These are phyloP conservation scores for Drosophila diplacantha DNA, from an alignment of 2,888 invertebrate genomes.

Conservation along the genomic window DNA sequence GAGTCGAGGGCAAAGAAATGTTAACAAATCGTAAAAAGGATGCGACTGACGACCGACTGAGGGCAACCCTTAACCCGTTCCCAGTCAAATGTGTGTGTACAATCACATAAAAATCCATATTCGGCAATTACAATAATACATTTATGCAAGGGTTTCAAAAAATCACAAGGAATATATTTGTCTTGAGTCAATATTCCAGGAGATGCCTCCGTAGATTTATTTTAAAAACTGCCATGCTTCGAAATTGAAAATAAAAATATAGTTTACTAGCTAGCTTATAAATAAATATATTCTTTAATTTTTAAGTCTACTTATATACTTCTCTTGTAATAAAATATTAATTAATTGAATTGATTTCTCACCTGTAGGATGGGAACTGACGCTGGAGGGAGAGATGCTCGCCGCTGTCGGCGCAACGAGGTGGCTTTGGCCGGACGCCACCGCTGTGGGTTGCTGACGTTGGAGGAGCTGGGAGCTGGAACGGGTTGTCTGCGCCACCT, in stretches of 20 bases:
- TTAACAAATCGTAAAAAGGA: conserved; percentile 64
- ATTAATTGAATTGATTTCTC: conserved; percentile 42
- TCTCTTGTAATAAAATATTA: background rate
- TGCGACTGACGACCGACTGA: conserved; percentile 8
- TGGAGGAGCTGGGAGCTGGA: conserved; percentile 46
- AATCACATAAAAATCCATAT: conserved; percentile 24
- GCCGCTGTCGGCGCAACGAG: conserved; percentile 80
- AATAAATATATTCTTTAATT: background rate
- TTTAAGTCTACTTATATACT: background rate
- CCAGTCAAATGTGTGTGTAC: conserved; percentile 2
- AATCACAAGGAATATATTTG: background rate
- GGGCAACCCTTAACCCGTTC: conserved; percentile 27
- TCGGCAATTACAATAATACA: conserved; percentile 26
- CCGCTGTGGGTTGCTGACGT: conserved; percentile 75
- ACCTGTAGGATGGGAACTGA: conserved; percentile 78
- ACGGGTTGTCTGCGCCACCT: conserved; percentile 24
- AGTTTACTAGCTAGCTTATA: background rate
- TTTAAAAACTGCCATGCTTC: too few relatives aligned
- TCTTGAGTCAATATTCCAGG: background rate
- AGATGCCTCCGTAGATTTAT: too few relatives aligned
- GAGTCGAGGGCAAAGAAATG: conserved; percentile 49
- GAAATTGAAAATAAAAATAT: background rate
- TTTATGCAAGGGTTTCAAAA: conserved; percentile 23
- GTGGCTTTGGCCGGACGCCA: conserved; percentile 78
- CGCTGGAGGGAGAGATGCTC: conserved; percentile 81